A percentile compares a stretch with the other conserved stretches of the same genome.
Evolutionary conservation across 2,888 invertebrate genomes (phyloP).

Genomic region (Brassicogethes aeneus): DNA sequence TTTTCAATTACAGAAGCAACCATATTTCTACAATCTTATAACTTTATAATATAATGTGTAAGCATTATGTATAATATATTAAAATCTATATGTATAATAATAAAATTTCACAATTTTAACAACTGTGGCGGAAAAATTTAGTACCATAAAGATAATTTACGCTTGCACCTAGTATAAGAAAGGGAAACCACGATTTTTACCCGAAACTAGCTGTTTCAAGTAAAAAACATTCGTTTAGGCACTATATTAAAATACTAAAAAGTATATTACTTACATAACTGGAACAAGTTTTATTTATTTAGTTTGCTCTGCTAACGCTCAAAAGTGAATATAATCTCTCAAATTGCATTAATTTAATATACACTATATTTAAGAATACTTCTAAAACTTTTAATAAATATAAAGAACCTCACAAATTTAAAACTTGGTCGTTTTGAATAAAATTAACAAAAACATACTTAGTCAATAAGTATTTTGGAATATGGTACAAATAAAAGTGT

Average conservation of each 20-base stretch:
- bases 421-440: conserved; percentile 19
- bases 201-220: conserved; percentile 22
- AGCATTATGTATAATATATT: conserved; percentile 33
- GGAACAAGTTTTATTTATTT: conserved; percentile 17
- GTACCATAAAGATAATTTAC: conserved; percentile 22
- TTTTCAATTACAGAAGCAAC: conserved; percentile 27
- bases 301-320: neutral
- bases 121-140: conserved; percentile 30
- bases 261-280: conserved; percentile 14
- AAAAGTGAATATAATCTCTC: neutral
- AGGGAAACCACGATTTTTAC: conserved; percentile 20
- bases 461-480: neutral
- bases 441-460: conserved; percentile 2
- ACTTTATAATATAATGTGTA: conserved; percentile 13
- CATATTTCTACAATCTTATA: conserved; percentile 26
- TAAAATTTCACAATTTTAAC: conserved; percentile 31
- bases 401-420: conserved; percentile 20
- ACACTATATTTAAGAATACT: conserved; percentile 19
- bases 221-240: conserved; percentile 25
- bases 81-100: conserved; percentile 30
- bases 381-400: conserved; percentile 17
- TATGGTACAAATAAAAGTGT: no score
- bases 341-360: conserved; percentile 16
- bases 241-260: conserved; percentile 20
- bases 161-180: conserved; percentile 20